Conservation (phyloP, 2,797 vertebrate species). For the Coracias cyanogaster region DNA sequence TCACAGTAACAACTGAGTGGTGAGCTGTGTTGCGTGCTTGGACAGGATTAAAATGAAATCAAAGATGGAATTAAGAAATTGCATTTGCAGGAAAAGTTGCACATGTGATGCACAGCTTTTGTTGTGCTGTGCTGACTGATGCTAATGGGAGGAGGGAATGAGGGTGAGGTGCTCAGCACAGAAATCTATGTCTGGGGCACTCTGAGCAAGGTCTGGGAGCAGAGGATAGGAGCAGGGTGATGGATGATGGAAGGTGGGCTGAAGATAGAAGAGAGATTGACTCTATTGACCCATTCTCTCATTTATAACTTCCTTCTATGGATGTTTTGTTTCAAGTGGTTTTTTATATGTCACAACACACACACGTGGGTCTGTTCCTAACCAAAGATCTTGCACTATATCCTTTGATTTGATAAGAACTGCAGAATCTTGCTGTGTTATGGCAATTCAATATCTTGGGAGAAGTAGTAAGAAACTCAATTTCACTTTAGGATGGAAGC, state of each 20-base stretch:
- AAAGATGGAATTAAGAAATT: neutral
- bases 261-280: neutral
- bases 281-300: neutral
- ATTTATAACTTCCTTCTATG: neutral
- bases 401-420: neutral
- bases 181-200: fast-evolving
- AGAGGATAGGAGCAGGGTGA: neutral
- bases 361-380: neutral
- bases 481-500: neutral
- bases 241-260: neutral
- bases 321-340: neutral
- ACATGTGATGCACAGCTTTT: neutral
- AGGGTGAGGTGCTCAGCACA: fast-evolving
- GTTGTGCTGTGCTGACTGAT: neutral
- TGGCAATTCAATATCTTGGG: neutral
- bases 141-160: fast-evolving
- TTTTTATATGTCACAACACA: fast-evolving
- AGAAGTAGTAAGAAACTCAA: neutral
- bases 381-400: neutral
- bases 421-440: neutral
- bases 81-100: neutral
- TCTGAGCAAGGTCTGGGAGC: neutral
- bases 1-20: fast-evolving
- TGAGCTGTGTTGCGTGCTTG: neutral
- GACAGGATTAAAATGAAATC: neutral